Percentiles rank a stretch among this genome's conserved stretches.
These are phyloP conservation scores for Aphrocallistes beatrix DNA, from an alignment of 37 sponge, comb jelly and placozoan species.

Conservation along the genomic window DNA sequence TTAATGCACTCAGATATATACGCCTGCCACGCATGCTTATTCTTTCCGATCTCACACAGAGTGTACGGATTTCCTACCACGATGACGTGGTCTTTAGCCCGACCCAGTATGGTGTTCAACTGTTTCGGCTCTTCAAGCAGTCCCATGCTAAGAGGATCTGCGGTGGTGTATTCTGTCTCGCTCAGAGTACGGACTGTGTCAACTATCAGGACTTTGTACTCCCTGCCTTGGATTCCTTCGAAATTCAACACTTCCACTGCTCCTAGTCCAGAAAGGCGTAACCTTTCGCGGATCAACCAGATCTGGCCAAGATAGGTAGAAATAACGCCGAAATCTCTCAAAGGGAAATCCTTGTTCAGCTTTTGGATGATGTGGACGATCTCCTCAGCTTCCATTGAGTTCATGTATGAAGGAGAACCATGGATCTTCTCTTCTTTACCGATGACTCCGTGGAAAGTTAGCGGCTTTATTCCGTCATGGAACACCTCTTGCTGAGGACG, in stretches of 20 bases:
- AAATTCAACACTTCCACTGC: neutral
- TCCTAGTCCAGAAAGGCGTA: neutral
- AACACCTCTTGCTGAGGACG: neutral
- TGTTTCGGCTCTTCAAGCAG: neutral
- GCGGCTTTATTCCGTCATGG: neutral
- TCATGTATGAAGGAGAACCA: neutral
- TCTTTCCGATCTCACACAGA: neutral
- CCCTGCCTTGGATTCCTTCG: neutral
- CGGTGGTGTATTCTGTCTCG: neutral
- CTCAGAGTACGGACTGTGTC: neutral
- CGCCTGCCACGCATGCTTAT: neutral
- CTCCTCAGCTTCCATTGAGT: neutral
- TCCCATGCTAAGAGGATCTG: neutral
- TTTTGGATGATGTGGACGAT: neutral
- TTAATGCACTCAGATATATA: neutral
- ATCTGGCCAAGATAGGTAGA: neutral
- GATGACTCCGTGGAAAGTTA: neutral
- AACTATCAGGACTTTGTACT: neutral
- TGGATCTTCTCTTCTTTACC: neutral
- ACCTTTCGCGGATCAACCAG: neutral
- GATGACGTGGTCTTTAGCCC: neutral
- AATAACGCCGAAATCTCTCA: neutral
- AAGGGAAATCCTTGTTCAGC: neutral
- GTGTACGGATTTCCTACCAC: conserved; percentile 10
- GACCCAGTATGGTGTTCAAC: neutral